Evolutionary conservation across 1,140 invertebrate genomes (phyloP), one percentile per base, ranked within the genome.

Genomic region (Manduca sexta): DNA sequence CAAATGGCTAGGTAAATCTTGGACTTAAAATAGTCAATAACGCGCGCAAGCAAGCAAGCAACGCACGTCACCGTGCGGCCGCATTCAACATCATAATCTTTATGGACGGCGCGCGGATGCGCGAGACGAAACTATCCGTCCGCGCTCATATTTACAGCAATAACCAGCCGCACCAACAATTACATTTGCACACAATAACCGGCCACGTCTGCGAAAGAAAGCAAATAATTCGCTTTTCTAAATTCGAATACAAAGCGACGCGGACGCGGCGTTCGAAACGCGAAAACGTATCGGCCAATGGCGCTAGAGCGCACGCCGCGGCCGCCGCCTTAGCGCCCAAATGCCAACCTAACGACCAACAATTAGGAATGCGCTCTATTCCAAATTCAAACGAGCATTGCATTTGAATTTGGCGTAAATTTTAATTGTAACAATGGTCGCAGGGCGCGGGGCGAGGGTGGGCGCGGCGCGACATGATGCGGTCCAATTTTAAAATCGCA

Each of bases 311-410:
- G 74, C 82, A 81, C 78, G 76, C 8, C 21, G 21, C n/a, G n/a
- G n/a, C 21, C 21, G 8, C 21, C 21, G 21, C 21, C 21, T 26
- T 8, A 26, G 21, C 21, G 21, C 75, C 81, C 77, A 79, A 79
- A 79, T 76, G 70, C 75, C 75, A 81, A 59, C 68, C 49, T 45
- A 60, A 26, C 71, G 73, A 71, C 71, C 73, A 78, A 80, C 76
- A 84, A 82, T 81, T 75, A 76, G 74, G 81, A 80, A 84, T 81
- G 74, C 52, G 64, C 53, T 64, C 60, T 74, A 78, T 73, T 83
- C 64, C 66, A 69, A 71, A 74, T 76, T 73, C 71, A 71, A 78
- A 78, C 45, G 49, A 46, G 39, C 29, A 29, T 45, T 34, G 45
- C 49, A 42, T 51, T 69, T 67, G 56, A 69, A 74, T 77, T 73